Base-by-base conservation (phyloP, 1,140 invertebrate species). In the Hermatobates lingyangjiaoensis region DNA sequence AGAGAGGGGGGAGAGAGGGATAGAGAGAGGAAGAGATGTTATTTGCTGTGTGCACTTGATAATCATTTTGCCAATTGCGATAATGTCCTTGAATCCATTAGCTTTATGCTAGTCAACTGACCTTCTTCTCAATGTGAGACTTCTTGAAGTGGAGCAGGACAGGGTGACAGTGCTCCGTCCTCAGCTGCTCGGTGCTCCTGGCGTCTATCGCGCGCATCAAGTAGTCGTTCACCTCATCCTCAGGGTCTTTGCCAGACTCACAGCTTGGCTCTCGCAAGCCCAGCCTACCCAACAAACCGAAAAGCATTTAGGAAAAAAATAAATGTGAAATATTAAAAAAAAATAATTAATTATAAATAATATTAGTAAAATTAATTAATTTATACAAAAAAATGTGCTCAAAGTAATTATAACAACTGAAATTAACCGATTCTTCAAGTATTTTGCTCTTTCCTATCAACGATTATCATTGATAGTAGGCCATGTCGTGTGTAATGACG, bases 141-240 rank as follows among this genome's bases (percentile, higher is more conserved):
- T 86, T 76, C 51, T 80, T 75, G 67, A 93, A 93, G 52, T 79
- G 84, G 5, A 93, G 73, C 15, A 88, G 74, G 62, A 90, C 75
- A 0, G 78, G 74, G 15, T 76, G 76, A 59, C 87, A 91, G 64
- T 93, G 87, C 57, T 92, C 84, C 0, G 80, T 74, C 28, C 87
- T 73, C 10, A 92, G 72, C 47, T 81, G 74, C 66, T 95, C 88
- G 45, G 92, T 89, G 61, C 86, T 90, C n/a, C 89, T 73, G 0
- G 89, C 89, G 66, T 94, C 89, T 53, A 95, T 95, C 1, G 90
- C 90, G 46, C 83, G 76, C 71, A 87, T 86, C 28, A 95, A 70
- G 66, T 95, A 95, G 55, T 94, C 90, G 63, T 93, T 92, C 1
- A 94, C 88, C 68, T 93, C 89, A 54, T 91, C 87, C 56, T 90